Base-by-base conservation (phyloP, 1,140 invertebrate species). In the Ganaspis sp. region DNA sequence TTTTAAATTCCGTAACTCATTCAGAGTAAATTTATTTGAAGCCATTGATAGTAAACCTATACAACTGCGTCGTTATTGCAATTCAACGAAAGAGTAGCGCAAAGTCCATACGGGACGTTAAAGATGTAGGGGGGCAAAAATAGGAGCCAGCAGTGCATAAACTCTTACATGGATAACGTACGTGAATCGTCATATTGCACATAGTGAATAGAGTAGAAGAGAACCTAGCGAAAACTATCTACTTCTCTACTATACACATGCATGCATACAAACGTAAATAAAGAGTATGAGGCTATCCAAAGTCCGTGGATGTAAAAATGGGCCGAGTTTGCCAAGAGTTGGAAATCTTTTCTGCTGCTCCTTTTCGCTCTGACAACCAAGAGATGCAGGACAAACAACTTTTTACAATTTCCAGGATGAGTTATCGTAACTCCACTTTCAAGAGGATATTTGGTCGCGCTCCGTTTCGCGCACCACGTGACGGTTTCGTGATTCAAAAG, bases 381-480 rank as follows among this genome's bases (percentile, higher is more conserved):
- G 79, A 85, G 81, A 84, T 83, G 80, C 85, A 84, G 86, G 86
- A 86, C 86, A 88, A 89, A 89, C 89, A 88, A 90, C 87, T 89
- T 89, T 87, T 89, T 90, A 84, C 82, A 85, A 80, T 83, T 80
- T 78, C 80, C 83, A 83, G 81, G 83, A 88, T 89, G 86, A 88
- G 75, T 87, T 84, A 87, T 85, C 82, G 78, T 79, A 83, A 86
- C 84, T 87, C 84, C 84, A 84, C 87, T 85, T 86, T 86, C 77
- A 75, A 77, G 69, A 84, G 77, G 84, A 87, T 86, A 88, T 87
- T 87, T 83, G 83, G 81, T 87, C 84, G 77, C 75, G 78, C 81
- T 83, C 74, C 83, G 84, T 82, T 87, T 86, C 80, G 78, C 81
- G 74, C 80, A 74, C 74, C 81, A 82, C 83, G 80, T 80, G 81